phyloP scores from a whole-genome alignment of 1,140 invertebrate species.

The Aethina tumida region DNA sequence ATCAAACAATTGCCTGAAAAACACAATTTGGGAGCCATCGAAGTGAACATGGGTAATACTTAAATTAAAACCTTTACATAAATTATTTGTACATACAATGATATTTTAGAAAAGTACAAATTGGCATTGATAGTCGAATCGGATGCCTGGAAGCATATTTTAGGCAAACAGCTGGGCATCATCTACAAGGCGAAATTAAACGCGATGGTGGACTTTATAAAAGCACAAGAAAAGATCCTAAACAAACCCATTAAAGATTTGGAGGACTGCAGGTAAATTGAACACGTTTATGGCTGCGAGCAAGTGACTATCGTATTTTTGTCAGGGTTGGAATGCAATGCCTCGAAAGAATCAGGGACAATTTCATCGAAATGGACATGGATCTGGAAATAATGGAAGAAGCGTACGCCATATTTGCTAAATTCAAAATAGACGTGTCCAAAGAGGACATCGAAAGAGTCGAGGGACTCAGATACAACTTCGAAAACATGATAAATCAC shows the following conservation, averaged over 20 bases:
- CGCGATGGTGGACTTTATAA: conserved; percentile 58
- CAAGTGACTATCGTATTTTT: not conserved
- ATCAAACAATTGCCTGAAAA: conserved; percentile 51
- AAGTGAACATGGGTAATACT: conserved; percentile 51
- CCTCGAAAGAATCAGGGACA: conserved; percentile 61
- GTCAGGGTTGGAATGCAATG: conserved; percentile 58
- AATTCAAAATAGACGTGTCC: conserved; percentile 60
- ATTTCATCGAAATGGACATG: conserved; percentile 68
- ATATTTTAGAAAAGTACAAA: conserved; percentile 55
- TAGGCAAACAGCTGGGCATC: conserved; percentile 49
- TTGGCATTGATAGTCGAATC: conserved; percentile 57
- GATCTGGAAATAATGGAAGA: conserved; percentile 66
- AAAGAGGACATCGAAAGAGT: conserved; percentile 71
- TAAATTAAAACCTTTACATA: too few species aligned
- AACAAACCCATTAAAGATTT: conserved; percentile 57
- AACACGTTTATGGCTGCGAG: not conserved
- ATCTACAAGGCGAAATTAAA: conserved; percentile 53
- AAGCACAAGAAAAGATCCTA: conserved; percentile 54
- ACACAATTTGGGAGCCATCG: conserved; percentile 56
- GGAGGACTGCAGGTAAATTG: conserved; percentile 48
- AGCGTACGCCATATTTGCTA: conserved; percentile 61
- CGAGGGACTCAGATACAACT: conserved; percentile 65
- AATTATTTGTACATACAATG: too few species aligned
- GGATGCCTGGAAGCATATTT: conserved; percentile 56
- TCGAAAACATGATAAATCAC: conserved; percentile 62